Conservation (phyloP, 2,797 vertebrate genomes). For the Tenualosa thibaudeaui region DNA sequence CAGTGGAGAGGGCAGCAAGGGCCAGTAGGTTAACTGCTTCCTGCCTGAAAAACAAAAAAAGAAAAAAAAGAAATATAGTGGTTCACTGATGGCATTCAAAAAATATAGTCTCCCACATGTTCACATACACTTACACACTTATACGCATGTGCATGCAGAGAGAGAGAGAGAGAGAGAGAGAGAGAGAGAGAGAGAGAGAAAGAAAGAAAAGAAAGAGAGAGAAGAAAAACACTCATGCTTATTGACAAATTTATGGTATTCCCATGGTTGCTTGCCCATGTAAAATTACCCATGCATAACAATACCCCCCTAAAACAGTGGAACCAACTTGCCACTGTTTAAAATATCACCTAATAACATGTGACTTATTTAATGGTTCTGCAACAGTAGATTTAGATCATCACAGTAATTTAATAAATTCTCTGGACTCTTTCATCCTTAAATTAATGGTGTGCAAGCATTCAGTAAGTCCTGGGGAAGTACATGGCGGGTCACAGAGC, state of each 20-base stretch:
- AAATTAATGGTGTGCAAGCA: neutral
- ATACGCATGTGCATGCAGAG: neutral
- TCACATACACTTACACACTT: neutral
- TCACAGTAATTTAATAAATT: neutral
- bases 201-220: too few species aligned
- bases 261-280: constrained; percentile 1
- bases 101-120: neutral
- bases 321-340: neutral
- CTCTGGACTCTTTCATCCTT: neutral
- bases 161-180: neutral
- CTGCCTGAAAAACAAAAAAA: neutral
- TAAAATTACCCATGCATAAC: neutral
- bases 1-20: neutral
- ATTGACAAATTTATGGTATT: constrained; percentile 8
- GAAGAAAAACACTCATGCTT: neutral
- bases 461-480: neutral
- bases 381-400: neutral
- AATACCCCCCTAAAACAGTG: neutral
- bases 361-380: neutral
- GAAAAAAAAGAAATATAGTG: constrained; percentile 35
- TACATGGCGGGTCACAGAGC: neutral
- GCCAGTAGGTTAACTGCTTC: constrained; percentile 22
- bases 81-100: constrained; percentile 29
- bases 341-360: neutral
- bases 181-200: too few species aligned